Conservation (phyloP, 2,113 vertebrate genomes). For the Python bivittatus region DNA sequence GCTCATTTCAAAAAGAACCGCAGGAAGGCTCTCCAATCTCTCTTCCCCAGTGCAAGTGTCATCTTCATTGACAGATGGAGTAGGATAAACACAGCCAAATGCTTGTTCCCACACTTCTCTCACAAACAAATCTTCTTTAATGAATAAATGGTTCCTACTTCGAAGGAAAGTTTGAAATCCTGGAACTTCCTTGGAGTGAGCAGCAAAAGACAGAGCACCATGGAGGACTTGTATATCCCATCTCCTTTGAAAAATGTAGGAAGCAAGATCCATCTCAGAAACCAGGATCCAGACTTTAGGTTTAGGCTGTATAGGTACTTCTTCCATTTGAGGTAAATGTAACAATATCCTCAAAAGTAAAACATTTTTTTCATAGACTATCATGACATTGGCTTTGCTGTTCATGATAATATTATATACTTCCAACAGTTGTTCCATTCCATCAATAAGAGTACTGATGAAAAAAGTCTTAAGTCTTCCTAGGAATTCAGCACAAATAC, state of each 20-base stretch:
- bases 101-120: background rate
- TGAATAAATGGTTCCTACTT: background rate
- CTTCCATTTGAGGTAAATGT: background rate
- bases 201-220: background rate
- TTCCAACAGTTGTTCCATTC: background rate
- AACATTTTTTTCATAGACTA: background rate
- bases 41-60: background rate
- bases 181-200: background rate
- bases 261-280: background rate
- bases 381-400: background rate
- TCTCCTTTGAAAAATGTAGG: background rate
- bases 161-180: background rate
- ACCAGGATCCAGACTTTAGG: background rate
- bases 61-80: background rate
- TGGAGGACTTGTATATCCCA: background rate
- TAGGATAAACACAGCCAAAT: background rate
- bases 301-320: background rate
- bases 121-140: background rate
- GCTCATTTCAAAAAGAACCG: background rate
- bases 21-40: background rate
- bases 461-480: background rate
- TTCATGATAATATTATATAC: background rate
- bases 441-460: background rate
- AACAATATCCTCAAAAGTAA: background rate
- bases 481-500: background rate